Evolutionary conservation across 2,888 invertebrate species (phyloP), one percentile per base, ranked within the genome.

Genomic region (Heliconius sara): DNA sequence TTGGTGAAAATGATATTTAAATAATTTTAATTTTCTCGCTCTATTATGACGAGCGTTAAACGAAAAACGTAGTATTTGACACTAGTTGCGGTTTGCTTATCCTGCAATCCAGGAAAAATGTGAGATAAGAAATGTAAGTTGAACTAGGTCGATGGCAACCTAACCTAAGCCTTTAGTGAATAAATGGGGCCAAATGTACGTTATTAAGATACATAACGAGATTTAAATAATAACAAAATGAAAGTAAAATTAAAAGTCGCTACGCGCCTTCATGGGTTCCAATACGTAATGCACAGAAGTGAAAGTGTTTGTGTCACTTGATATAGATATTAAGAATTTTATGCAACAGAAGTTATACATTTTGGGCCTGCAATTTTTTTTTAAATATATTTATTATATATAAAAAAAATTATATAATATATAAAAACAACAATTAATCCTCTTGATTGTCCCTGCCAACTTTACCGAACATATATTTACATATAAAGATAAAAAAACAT

Each of bases 211-310:
- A 39, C 16, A 12, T 12, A 57, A 57, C 34, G 0, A 34, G 12
- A 57, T 22, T 72, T 5, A 52, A 73, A 60, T 57, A 16, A 60
- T 73, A 60, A 73, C 4, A 16, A 60, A 60, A 73, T 39, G 73
- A 73, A 73, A 73, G 60, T 73, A 39, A 60, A 73, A 60, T 57
- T 60, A n/a, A 73, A 57, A 60, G 34, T 60, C 73, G 34, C 57
- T 34, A 60, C 13, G 60, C 16, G n/a, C 73, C n/a, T 34, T 57
- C 3, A 60, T 73, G 73, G 3, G 19, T 60, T n/a, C 39, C 73
- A 73, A 73, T 57, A 73, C 71, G 52, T 71, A 43, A 52, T 52
- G 22, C 2, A 72, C n/a, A 34, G 6, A 73, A 73, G 73, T 73
- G 60, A 73, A 73, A 60, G 73, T 73, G 34, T 6, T 73, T 57